Percentiles rank a stretch among this genome's conserved stretches.
Evolutionary conservation across 64 coral and sea anemone genomes (phyloP).

Genomic region (Platygyra sinensis): DNA sequence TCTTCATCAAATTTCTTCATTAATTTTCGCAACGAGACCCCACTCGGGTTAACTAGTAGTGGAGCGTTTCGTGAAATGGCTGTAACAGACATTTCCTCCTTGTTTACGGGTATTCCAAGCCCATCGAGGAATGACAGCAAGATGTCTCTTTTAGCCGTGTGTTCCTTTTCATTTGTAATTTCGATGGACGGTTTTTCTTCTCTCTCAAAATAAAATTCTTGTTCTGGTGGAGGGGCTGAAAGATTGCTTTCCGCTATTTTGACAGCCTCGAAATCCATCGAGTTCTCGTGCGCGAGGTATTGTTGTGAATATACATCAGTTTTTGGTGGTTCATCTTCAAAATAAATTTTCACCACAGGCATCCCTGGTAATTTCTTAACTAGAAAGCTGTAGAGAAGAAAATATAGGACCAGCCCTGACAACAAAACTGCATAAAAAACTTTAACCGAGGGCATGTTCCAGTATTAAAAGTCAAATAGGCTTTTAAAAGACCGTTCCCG

Average conservation of each 20-base stretch:
- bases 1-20: slow-evolving; percentile 6
- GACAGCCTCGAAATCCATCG: neutral
- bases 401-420: slow-evolving; percentile 51
- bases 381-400: slow-evolving; percentile 56
- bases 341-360: slow-evolving; percentile 61
- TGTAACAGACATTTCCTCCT: neutral
- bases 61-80: neutral
- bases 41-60: neutral
- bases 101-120: neutral
- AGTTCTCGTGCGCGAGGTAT: neutral
- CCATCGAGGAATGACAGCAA: slow-evolving; percentile 5
- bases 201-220: neutral
- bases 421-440: slow-evolving; percentile 61
- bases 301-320: neutral
- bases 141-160: neutral
- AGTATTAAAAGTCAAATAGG: neutral
- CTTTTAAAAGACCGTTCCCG: neutral
- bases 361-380: slow-evolving; percentile 54
- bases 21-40: neutral
- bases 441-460: slow-evolving; percentile 45
- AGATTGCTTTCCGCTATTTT: neutral
- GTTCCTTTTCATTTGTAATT: neutral
- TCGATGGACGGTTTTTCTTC: neutral
- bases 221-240: neutral
- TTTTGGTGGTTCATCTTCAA: slow-evolving; percentile 42